These are phyloP conservation scores for Drosophila nigromelanica DNA, from an alignment of 1,140 invertebrate genomes.

Conservation along the genomic window DNA sequence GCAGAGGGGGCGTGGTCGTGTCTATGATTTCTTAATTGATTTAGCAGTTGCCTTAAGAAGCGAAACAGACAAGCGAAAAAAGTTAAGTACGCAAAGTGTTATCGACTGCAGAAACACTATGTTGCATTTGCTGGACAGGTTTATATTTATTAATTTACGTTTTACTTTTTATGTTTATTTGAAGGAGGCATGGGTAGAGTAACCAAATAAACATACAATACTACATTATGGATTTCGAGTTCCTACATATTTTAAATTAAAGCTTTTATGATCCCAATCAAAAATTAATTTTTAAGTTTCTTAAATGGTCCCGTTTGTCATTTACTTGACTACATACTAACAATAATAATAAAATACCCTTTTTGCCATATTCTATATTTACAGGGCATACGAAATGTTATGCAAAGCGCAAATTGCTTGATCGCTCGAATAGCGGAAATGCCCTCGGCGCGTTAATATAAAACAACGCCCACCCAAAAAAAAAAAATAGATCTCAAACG, in stretches of 20 bases:
- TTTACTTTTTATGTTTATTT: too few relatives aligned
- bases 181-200: too few relatives aligned
- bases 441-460: constrained; percentile 38
- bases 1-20: constrained; percentile 53
- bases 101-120: not conserved
- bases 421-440: constrained; percentile 44
- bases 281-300: too few relatives aligned
- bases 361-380: not conserved
- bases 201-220: too few relatives aligned
- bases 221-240: too few relatives aligned
- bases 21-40: constrained; percentile 76
- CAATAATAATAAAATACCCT: too few relatives aligned
- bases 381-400: constrained; percentile 23
- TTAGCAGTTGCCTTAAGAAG: constrained; percentile 36
- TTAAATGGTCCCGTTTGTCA: too few relatives aligned
- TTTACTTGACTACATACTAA: too few relatives aligned
- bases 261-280: too few relatives aligned
- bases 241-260: too few relatives aligned
- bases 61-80: constrained; percentile 1
- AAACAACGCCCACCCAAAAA: constrained; percentile 33
- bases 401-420: constrained; percentile 22
- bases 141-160: too few relatives aligned
- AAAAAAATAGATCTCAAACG: constrained; percentile 1
- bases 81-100: not conserved
- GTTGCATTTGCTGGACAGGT: too few relatives aligned